These are phyloP conservation scores for Dugesia japonica DNA, from an alignment of 2,888 invertebrate genomes.

Conservation along the genomic window DNA sequence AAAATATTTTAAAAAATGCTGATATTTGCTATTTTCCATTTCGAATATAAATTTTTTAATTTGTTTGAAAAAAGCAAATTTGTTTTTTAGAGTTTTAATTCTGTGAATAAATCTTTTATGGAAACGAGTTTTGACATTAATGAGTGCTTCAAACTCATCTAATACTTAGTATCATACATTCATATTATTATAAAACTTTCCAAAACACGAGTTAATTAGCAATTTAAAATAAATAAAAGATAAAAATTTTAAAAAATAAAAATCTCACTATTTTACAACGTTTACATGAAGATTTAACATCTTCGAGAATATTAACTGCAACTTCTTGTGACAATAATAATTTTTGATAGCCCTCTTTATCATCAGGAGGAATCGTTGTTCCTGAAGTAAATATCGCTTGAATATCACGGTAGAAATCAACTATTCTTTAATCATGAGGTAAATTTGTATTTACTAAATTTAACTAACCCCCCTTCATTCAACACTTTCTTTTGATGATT, in stretches of 20 bases:
- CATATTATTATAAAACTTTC: no score
- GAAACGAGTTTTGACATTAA: no score
- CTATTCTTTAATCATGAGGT: slow-evolving; percentile 54
- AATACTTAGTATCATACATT: no score
- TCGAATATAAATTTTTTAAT: no score
- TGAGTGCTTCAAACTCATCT: no score
- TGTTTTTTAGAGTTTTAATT: no score
- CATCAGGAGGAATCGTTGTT: slow-evolving; percentile 55
- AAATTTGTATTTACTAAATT: slow-evolving; percentile 22
- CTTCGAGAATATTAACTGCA: slow-evolving; percentile 72
- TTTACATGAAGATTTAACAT: slow-evolving; percentile 72
- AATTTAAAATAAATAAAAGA: no score
- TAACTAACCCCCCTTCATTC: slow-evolving; percentile 62
- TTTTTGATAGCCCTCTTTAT: slow-evolving; percentile 69
- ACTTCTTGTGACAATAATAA: slow-evolving; percentile 72
- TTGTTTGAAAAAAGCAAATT: no score
- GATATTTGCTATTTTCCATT: no score
- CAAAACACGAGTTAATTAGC: no score
- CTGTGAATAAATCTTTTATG: no score
- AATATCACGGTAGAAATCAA: slow-evolving; percentile 75
- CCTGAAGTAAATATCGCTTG: slow-evolving; percentile 74
- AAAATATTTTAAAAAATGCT: no score
- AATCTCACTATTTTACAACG: slow-evolving; percentile 61
- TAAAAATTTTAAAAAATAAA: neutral
- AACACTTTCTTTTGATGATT: slow-evolving; percentile 84